Conservation (phyloP, 2,888 invertebrate species). For the Noctua pronuba region DNA sequence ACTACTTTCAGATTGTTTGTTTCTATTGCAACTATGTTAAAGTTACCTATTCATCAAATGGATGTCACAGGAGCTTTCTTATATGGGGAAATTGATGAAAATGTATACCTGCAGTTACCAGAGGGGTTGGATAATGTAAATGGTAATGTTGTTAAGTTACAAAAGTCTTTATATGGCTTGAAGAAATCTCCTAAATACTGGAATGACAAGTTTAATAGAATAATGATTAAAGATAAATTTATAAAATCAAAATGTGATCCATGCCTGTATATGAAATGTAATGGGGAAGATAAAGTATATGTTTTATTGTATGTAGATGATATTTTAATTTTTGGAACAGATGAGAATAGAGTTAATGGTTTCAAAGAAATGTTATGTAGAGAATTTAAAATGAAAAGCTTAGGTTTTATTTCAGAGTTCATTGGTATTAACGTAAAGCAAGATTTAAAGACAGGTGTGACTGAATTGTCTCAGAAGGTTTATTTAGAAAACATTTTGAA, state of each 20-base stretch:
- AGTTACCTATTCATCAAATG: slow-evolving; percentile 41
- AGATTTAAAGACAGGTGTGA: no score
- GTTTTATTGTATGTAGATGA: slow-evolving; percentile 28
- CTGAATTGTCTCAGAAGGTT: no score
- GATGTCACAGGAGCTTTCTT: slow-evolving; percentile 56
- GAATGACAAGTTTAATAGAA: slow-evolving; percentile 45
- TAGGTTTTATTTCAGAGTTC: no score
- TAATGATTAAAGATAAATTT: slow-evolving; percentile 24
- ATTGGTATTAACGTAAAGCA: no score
- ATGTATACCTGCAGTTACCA: slow-evolving; percentile 57
- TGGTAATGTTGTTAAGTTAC: slow-evolving; percentile 34
- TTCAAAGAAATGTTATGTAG: background rate
- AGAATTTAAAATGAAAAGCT: background rate
- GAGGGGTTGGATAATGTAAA: slow-evolving; percentile 1
- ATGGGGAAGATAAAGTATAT: background rate
- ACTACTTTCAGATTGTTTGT: slow-evolving; percentile 51
- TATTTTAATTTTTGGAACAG: slow-evolving; percentile 10
- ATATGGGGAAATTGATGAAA: slow-evolving; percentile 59
- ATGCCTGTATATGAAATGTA: slow-evolving; percentile 14
- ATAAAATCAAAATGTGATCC: slow-evolving; percentile 19
- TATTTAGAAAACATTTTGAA: no score
- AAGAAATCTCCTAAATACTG: no score
- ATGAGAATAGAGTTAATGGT: background rate
- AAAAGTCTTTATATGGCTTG: slow-evolving; percentile 50
- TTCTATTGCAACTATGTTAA: slow-evolving; percentile 48